Conservation (phyloP, 2,888 invertebrate species). For the Alitta virens region DNA sequence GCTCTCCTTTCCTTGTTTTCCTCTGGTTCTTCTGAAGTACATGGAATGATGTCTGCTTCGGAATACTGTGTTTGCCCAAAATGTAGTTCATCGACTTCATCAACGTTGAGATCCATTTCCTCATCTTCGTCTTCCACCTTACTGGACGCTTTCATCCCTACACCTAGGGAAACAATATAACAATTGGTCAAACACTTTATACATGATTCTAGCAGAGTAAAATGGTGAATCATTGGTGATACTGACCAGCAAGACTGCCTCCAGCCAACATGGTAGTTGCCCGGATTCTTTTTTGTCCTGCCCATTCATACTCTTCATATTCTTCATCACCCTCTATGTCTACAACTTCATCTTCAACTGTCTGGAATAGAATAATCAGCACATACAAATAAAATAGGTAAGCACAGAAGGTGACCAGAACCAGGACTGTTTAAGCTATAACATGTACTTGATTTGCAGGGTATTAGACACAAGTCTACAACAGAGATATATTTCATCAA, state of each 20-base stretch:
- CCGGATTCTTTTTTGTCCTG: constrained; percentile 73
- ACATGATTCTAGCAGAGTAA: no score
- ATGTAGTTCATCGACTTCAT: constrained; percentile 79
- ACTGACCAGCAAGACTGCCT: constrained; percentile 9
- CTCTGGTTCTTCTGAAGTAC: constrained; percentile 44
- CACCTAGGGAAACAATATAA: no score
- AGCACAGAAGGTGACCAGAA: no score
- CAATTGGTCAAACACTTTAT: no score
- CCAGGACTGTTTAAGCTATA: no score
- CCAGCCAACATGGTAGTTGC: constrained; percentile 55
- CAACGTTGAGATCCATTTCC: constrained; percentile 76
- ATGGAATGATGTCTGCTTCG: constrained; percentile 67
- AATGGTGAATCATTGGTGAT: no score
- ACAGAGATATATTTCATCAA: no score
- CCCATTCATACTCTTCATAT: constrained; percentile 88
- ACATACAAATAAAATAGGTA: no score
- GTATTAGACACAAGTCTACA: no score
- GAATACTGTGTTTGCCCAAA: constrained; percentile 87
- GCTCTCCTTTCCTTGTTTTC: constrained; percentile 46
- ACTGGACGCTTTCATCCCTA: constrained; percentile 47
- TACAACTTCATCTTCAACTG: constrained; percentile 15
- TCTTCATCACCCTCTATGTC: constrained; percentile 64
- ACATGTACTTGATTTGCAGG: no score
- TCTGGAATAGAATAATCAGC: constrained; percentile 22
- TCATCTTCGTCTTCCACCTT: constrained; percentile 64